phyloP scores from a whole-genome alignment of 1,140 invertebrate genomes.

The Cydia pomonella region DNA sequence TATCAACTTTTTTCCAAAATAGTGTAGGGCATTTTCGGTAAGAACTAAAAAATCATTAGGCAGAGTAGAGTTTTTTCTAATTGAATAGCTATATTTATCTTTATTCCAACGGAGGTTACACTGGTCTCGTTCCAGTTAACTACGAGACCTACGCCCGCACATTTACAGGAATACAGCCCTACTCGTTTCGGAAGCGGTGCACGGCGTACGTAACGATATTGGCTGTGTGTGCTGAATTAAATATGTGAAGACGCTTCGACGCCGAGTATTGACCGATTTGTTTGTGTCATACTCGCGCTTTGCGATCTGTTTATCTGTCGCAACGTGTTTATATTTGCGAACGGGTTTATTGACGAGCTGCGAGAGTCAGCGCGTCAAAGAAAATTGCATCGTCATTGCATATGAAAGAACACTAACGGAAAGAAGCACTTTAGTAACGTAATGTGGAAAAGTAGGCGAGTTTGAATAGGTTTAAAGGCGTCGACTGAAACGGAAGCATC shows the following conservation, averaged over 20 bases:
- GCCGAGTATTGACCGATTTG: constrained; percentile 29
- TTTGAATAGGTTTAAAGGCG: too few relatives aligned
- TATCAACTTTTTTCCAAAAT: too few relatives aligned
- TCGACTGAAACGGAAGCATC: too few relatives aligned
- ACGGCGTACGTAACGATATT: constrained; percentile 37
- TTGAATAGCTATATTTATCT: too few relatives aligned
- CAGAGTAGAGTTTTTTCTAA: too few relatives aligned
- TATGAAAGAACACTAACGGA: too few relatives aligned
- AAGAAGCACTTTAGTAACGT: not conserved
- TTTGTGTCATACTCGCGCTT: constrained; percentile 23
- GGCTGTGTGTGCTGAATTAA: constrained; percentile 38
- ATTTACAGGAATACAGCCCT: not conserved
- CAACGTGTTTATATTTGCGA: constrained; percentile 19
- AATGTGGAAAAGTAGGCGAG: too few relatives aligned
- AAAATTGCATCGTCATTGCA: not conserved
- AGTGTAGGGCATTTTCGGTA: too few relatives aligned
- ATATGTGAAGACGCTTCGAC: constrained; percentile 29
- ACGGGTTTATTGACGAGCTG: not conserved
- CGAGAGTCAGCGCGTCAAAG: not conserved
- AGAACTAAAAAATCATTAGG: too few relatives aligned
- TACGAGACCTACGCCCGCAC: not conserved
- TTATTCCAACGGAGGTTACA: too few relatives aligned
- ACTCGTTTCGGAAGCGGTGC: constrained; percentile 1
- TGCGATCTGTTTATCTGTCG: constrained; percentile 25
- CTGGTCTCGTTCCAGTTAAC: too few relatives aligned